phyloP scores from a whole-genome alignment of 2,888 invertebrate species.

The Drosophila testacea region DNA sequence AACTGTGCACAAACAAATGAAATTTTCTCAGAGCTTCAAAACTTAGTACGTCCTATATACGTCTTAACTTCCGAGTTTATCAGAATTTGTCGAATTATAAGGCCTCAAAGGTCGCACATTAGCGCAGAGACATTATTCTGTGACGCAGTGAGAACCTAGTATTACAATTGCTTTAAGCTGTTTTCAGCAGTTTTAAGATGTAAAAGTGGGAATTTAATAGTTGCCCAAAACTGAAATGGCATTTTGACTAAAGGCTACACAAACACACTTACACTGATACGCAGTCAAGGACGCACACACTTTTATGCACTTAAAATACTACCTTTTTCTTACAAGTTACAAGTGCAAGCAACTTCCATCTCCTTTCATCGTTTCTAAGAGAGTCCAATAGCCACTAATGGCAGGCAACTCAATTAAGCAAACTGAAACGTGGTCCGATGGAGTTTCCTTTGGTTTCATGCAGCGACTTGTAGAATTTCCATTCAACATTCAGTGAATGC shows the following conservation, averaged over 20 bases:
- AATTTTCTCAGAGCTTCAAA: no score
- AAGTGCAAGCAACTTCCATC: conserved; percentile 25
- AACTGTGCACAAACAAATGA: no score
- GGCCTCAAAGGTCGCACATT: no score
- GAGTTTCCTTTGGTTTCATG: conserved; percentile 11
- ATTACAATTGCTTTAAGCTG: no score
- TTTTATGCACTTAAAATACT: conserved; percentile 15
- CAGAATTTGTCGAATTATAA: no score
- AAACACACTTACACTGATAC: not conserved
- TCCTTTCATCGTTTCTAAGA: conserved; percentile 35
- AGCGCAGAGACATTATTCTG: no score
- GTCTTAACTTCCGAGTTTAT: no score
- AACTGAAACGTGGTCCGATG: conserved; percentile 61
- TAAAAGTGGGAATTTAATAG: no score
- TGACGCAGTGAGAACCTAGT: no score
- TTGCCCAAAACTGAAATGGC: conserved; percentile 29
- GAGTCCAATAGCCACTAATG: conserved; percentile 59
- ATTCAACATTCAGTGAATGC: conserved; percentile 58
- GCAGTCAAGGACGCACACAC: no score
- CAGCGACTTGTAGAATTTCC: conserved; percentile 53
- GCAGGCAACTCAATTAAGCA: conserved; percentile 74
- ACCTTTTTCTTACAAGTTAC: conserved; percentile 8
- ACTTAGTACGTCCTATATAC: no score
- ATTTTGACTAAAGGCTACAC: conserved; percentile 38
- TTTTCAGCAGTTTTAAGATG: no score